Evolutionary conservation across 2,888 invertebrate species (phyloP).

Genomic region (Protophormia terraenovae): DNA sequence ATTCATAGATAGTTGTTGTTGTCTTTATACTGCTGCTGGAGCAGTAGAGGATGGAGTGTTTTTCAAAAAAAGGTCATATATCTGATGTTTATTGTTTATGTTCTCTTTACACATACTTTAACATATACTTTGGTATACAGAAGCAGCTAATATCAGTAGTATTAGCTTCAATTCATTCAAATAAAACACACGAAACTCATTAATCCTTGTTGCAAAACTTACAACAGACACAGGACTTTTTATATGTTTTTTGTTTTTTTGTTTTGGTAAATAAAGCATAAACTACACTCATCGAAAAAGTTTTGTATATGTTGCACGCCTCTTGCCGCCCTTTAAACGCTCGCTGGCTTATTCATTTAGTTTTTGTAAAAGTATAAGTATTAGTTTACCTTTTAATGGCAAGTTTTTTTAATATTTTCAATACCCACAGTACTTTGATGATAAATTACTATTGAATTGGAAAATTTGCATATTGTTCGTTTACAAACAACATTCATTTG

Average conservation of each 20-base stretch:
- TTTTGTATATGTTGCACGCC: slow-evolving; percentile 42
- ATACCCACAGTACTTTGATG: slow-evolving; percentile 51
- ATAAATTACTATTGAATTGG: slow-evolving; percentile 66
- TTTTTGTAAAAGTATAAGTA: slow-evolving; percentile 31
- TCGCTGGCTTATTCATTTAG: too few relatives aligned
- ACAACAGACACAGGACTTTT: slow-evolving; percentile 47
- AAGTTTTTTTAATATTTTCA: slow-evolving; percentile 7
- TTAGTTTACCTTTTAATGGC: slow-evolving; percentile 60
- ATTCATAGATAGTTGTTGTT: slow-evolving; percentile 31
- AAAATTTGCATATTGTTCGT: slow-evolving; percentile 65
- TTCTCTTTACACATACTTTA: too few relatives aligned
- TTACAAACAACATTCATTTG: slow-evolving; percentile 20
- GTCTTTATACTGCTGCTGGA: too few relatives aligned
- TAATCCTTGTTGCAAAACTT: slow-evolving; percentile 72
- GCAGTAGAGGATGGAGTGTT: neutral
- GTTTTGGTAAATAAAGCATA: slow-evolving; percentile 41
- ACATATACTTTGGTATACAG: slow-evolving; percentile 33
- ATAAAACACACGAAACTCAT: slow-evolving; percentile 77
- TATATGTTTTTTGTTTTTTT: neutral
- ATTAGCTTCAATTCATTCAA: slow-evolving; percentile 39
- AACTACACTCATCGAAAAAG: slow-evolving; percentile 55
- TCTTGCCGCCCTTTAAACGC: too few relatives aligned
- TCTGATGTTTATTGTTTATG: too few relatives aligned
- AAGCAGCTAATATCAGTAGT: slow-evolving; percentile 69
- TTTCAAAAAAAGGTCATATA: slow-evolving; percentile 5